Evolutionary conservation across 2,113 vertebrate species (phyloP).

Genomic region (Gnathonemus echidnorhynchus): DNA sequence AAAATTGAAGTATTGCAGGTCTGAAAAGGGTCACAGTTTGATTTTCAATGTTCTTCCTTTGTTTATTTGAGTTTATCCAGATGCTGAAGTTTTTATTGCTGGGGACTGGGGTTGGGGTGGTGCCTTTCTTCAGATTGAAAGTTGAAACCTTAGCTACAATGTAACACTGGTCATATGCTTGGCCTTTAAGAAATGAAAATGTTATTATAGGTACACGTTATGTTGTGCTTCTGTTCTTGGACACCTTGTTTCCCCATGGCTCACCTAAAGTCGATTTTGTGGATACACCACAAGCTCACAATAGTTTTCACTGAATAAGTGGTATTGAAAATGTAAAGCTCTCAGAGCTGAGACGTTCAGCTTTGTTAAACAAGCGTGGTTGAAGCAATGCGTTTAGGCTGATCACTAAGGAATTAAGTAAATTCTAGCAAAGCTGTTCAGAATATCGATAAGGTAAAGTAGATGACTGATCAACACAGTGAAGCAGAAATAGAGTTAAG

Average conservation of each 20-base stretch:
- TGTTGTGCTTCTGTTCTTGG: neutral
- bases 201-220: neutral
- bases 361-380: neutral
- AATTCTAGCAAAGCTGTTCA: neutral
- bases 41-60: neutral
- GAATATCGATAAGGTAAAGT: neutral
- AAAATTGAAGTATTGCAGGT: neutral
- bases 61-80: neutral
- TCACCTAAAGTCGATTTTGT: neutral
- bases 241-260: neutral
- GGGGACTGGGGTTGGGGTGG: neutral
- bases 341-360: neutral
- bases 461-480: neutral
- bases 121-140: neutral
- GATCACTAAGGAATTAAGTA: neutral
- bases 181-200: neutral
- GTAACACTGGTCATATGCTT: neutral
- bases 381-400: neutral
- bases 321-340: neutral
- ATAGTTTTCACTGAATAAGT: neutral
- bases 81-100: neutral
- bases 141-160: neutral
- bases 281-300: neutral
- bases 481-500: neutral
- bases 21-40: neutral